Conservation (phyloP, 2,888 invertebrate species). For the Agrotis exclamationis region DNA sequence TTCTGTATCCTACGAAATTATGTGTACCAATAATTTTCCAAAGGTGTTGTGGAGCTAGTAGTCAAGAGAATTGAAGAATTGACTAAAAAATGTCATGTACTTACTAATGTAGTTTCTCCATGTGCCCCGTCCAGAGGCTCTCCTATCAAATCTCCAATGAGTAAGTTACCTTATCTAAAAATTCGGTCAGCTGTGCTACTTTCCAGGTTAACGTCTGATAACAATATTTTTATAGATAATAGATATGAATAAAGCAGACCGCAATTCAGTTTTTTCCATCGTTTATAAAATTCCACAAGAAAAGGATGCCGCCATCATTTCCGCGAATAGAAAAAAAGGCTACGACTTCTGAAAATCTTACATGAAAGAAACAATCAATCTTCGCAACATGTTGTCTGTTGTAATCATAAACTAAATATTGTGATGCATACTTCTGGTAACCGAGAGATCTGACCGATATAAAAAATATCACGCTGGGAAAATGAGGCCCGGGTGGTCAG, state of each 20-base stretch:
- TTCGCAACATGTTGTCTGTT: constrained; percentile 19
- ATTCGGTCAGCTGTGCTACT: constrained; percentile 5
- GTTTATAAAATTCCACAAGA: not conserved
- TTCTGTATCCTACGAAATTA: not conserved
- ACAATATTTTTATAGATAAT: constrained; percentile 15
- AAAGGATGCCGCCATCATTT: not conserved
- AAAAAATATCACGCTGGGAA: constrained; percentile 23
- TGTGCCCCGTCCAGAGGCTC: not conserved
- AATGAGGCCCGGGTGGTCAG: constrained; percentile 23
- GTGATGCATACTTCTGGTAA: constrained; percentile 26
- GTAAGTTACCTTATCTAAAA: constrained; percentile 15
- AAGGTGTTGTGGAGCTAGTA: no score
- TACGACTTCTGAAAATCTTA: not conserved
- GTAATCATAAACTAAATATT: constrained; percentile 55
- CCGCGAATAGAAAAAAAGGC: not conserved
- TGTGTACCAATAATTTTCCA: not conserved
- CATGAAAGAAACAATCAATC: constrained; percentile 43
- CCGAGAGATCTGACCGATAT: constrained; percentile 33
- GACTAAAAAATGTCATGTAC: no score
- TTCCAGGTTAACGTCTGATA: constrained; percentile 13
- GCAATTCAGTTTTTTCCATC: not conserved
- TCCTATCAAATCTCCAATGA: not conserved
- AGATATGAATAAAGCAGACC: not conserved
- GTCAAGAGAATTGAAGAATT: not conserved
- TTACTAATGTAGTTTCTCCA: no score